phyloP scores from a whole-genome alignment of 2,797 vertebrate genomes.

The Schizopygopsis pylzovi region DNA sequence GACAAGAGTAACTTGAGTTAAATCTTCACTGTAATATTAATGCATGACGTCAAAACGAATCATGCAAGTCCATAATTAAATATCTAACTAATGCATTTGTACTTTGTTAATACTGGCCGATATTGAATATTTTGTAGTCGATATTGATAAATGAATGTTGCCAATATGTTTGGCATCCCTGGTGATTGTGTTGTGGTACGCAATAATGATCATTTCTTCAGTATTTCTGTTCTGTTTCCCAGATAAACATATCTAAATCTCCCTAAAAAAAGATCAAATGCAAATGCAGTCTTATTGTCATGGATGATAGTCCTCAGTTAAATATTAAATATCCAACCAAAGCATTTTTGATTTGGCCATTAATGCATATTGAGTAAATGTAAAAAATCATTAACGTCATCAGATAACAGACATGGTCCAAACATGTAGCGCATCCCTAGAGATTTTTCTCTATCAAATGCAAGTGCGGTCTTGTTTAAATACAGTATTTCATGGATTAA shows the following conservation, averaged over 20 bases:
- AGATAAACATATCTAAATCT: background rate
- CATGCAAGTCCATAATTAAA: background rate
- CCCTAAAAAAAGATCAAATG: background rate
- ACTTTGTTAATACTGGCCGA: background rate
- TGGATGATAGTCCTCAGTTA: no score
- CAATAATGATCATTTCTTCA: background rate
- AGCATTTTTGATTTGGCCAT: background rate
- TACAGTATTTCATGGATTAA: background rate
- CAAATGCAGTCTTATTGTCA: background rate
- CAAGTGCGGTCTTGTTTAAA: background rate
- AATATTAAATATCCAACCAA: background rate
- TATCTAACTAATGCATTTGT: background rate
- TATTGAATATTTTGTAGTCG: background rate
- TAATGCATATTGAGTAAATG: background rate
- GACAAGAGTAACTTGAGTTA: background rate
- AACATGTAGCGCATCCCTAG: background rate
- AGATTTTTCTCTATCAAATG: background rate
- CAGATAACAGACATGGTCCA: background rate
- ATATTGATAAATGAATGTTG: background rate
- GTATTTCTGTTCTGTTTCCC: background rate
- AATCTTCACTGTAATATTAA: background rate
- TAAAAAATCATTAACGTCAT: background rate
- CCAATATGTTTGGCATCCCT: background rate
- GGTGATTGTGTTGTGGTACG: background rate
- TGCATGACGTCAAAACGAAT: background rate